Evolutionary conservation across 2,113 vertebrate genomes (phyloP), one percentile per base, ranked within the genome.

Genomic region (Paedocypris sp.): DNA sequence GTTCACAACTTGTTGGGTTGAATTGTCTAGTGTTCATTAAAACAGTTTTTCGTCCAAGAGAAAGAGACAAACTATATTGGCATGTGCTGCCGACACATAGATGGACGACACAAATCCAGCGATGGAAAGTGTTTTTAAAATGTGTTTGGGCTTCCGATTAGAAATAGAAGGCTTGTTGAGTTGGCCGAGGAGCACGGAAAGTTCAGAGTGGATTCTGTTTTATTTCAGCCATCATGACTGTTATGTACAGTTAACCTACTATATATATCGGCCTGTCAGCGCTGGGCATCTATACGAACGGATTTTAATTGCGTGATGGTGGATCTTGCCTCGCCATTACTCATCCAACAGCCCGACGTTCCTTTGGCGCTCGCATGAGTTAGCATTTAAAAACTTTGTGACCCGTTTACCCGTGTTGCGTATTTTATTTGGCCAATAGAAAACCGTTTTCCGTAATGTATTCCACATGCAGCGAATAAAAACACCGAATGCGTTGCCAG

Each of bases 21-120:
- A n/a, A n/a, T n/a, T n/a, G n/a, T n/a, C n/a, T n/a, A n/a, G n/a
- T n/a, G n/a, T 79, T 80, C 79, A 84, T 85, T 84, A 82, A 80
- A 84, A 78, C 75, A 74, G 70, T 77, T 80, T 68, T 72, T 72
- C 71, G 74, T 80, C 75, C 78, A 80, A 80, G 77, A 75, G 76
- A 75, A 70, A 73, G 62, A 79, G 77, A 82, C 83, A 84, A 80
- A 83, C 81, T 78, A 76, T 68, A 79, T 80, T 82, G 79, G 75
- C 72, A 74, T 80, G 74, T 65, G 33, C 62, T 67, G 73, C 75
- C 70, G 75, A 72, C 66, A 74, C 70, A 65, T n/a, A 73, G 73
- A 69, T 74, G 78, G 62, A 73, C 74, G 51, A 59, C 73, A 71
- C 74, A 67, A 75, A 69, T 72, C 62, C 60, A 68, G 73, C 66